Conservation (phyloP, 2,113 vertebrate species). For the Tricholaema leucomelas region DNA sequence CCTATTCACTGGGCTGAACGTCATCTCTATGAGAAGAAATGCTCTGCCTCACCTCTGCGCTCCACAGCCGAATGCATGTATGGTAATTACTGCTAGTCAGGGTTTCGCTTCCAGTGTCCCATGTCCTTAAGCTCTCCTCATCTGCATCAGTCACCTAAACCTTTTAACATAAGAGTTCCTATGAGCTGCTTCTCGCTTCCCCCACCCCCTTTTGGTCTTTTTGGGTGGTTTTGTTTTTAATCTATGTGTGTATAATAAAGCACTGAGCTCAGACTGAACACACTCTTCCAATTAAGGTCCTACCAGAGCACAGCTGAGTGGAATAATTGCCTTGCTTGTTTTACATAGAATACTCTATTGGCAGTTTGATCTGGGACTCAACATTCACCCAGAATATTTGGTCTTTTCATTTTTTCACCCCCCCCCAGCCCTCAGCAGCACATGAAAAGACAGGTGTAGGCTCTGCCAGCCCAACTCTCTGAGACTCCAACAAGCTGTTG, state of each 20-base stretch:
- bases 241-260: slow-evolving; percentile 52
- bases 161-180: slow-evolving; percentile 20
- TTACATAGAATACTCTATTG: slow-evolving; percentile 71
- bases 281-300: slow-evolving; percentile 67
- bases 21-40: not conserved
- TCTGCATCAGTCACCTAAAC: slow-evolving; percentile 8
- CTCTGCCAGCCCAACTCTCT: not conserved
- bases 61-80: not conserved
- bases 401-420: not conserved
- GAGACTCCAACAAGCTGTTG: slow-evolving; percentile 4
- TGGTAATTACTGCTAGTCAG: not conserved
- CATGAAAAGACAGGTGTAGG: not conserved
- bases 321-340: slow-evolving; percentile 69
- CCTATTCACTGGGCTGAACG: not conserved
- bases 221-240: not conserved
- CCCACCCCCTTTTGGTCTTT: not conserved
- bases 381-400: slow-evolving; percentile 24
- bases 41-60: not conserved
- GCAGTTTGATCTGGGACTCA: slow-evolving; percentile 51
- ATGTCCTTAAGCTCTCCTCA: not conserved
- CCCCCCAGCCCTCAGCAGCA: not conserved
- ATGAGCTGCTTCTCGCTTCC: slow-evolving; percentile 18
- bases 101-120: not conserved
- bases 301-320: slow-evolving; percentile 56
- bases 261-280: slow-evolving; percentile 62